phyloP scores from a whole-genome alignment of 2,797 vertebrate genomes.

The Sebastes dallii region DNA sequence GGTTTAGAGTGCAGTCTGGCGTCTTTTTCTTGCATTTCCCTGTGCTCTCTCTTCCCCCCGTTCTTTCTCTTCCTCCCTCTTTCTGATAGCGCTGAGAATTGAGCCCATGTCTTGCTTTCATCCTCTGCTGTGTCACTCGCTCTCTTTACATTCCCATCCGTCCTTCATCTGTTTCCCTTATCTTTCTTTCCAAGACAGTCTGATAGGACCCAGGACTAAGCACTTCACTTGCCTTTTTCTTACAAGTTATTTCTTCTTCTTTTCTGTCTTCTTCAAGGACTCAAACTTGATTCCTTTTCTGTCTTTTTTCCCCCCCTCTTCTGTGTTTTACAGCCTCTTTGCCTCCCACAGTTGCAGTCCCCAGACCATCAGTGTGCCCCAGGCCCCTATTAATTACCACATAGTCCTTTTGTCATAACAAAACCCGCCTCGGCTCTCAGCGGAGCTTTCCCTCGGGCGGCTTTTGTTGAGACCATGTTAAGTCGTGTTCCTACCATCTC shows the following conservation, averaged over 20 bases:
- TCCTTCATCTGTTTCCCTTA: slow-evolving; percentile 47
- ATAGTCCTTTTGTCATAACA: slow-evolving; percentile 47
- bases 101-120: slow-evolving; percentile 37
- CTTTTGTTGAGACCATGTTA: slow-evolving; percentile 32
- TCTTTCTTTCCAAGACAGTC: slow-evolving; percentile 10
- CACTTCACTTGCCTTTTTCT: slow-evolving; percentile 6
- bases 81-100: slow-evolving; percentile 28
- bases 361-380: slow-evolving; percentile 27
- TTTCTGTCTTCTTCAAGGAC: not conserved
- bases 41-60: not conserved
- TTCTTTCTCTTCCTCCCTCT: not conserved
- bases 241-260: not conserved
- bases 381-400: slow-evolving; percentile 62
- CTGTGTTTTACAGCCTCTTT: slow-evolving; percentile 11
- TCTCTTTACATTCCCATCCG: slow-evolving; percentile 30
- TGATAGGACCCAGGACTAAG: slow-evolving; percentile 18
- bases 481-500: slow-evolving; percentile 5
- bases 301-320: not conserved
- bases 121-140: slow-evolving; percentile 35
- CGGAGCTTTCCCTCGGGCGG: slow-evolving; percentile 21
- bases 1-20: not conserved
- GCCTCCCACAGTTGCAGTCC: slow-evolving; percentile 35
- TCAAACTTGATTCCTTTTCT: not conserved
- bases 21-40: not conserved
- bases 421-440: slow-evolving; percentile 7